phyloP scores from a whole-genome alignment of 53 echinoderm and acorn worm species.

The Hippasteria phrygiana region DNA sequence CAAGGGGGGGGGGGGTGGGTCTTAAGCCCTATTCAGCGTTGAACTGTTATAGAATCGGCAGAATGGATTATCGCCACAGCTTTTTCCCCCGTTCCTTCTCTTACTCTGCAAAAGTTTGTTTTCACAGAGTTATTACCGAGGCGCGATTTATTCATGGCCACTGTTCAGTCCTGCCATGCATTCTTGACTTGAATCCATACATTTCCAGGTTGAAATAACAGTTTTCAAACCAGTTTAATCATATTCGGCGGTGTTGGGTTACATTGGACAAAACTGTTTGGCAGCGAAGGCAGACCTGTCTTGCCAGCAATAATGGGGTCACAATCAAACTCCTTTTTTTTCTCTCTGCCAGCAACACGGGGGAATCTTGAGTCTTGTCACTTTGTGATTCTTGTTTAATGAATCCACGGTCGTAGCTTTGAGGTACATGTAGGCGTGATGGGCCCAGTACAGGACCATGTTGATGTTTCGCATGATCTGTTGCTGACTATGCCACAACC shows the following conservation, averaged over 20 bases:
- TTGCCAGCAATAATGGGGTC: conserved; percentile 38
- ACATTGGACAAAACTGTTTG: conserved; percentile 7
- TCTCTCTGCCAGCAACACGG: not conserved
- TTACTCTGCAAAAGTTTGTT: conserved; percentile 8
- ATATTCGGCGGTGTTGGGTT: conserved; percentile 53
- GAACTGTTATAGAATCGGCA: conserved; percentile 21
- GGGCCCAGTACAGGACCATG: not conserved
- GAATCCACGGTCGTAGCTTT: conserved; percentile 31
- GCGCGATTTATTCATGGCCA: conserved; percentile 55
- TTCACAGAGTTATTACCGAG: conserved; percentile 15
- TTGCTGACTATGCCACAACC: conserved; percentile 13
- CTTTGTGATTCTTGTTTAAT: conserved; percentile 46
- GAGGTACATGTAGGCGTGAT: conserved; percentile 17
- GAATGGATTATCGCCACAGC: conserved; percentile 56
- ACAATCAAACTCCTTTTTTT: conserved; percentile 34
- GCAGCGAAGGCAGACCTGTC: not conserved
- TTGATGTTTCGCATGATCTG: conserved; percentile 26
- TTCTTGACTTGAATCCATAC: conserved; percentile 62
- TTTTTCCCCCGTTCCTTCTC: not conserved
- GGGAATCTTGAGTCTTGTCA: conserved; percentile 46
- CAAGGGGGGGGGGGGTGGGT: not conserved
- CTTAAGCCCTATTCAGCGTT: conserved; percentile 9
- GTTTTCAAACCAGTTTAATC: conserved; percentile 53
- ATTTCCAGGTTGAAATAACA: conserved; percentile 59
- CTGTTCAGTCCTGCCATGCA: conserved; percentile 49